These are phyloP conservation scores for Troglohyphantes excavatus DNA, from an alignment of 2,888 invertebrate species.

Conservation along the genomic window DNA sequence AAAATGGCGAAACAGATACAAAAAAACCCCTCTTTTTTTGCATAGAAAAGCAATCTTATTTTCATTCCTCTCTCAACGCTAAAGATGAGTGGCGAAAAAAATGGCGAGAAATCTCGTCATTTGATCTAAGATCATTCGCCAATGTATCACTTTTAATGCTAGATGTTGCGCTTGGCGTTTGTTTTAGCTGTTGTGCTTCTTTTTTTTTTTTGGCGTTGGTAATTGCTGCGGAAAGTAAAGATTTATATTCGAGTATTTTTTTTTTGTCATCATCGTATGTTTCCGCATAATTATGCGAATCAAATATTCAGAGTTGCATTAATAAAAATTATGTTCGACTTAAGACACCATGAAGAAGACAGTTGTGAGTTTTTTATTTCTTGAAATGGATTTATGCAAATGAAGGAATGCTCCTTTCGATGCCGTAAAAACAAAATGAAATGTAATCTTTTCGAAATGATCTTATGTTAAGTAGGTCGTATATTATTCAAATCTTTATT, in stretches of 20 bases:
- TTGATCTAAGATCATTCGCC: constrained; percentile 37
- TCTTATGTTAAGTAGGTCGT: too few relatives aligned
- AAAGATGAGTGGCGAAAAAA: not conserved
- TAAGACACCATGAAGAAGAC: not conserved
- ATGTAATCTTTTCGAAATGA: too few relatives aligned
- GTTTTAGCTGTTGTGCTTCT: too few relatives aligned
- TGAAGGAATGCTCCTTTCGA: too few relatives aligned
- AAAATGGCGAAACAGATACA: not conserved
- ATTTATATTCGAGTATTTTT: not conserved
- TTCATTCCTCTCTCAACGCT: not conserved
- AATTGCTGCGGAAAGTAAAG: not conserved
- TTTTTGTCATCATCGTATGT: not conserved
- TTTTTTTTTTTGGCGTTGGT: not conserved
- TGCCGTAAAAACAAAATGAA: too few relatives aligned
- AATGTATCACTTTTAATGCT: constrained; percentile 35
- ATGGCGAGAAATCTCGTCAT: not conserved
- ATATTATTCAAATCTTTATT: too few relatives aligned
- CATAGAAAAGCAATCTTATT: constrained; percentile 33
- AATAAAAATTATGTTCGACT: not conserved
- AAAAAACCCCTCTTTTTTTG: constrained; percentile 14
- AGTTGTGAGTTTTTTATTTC: not conserved
- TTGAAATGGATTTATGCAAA: too few relatives aligned
- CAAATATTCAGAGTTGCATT: not conserved
- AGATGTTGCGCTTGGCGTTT: too few relatives aligned
- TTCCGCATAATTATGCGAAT: not conserved